Conservation (phyloP, 2,888 invertebrate species). For the Timema cristinae region DNA sequence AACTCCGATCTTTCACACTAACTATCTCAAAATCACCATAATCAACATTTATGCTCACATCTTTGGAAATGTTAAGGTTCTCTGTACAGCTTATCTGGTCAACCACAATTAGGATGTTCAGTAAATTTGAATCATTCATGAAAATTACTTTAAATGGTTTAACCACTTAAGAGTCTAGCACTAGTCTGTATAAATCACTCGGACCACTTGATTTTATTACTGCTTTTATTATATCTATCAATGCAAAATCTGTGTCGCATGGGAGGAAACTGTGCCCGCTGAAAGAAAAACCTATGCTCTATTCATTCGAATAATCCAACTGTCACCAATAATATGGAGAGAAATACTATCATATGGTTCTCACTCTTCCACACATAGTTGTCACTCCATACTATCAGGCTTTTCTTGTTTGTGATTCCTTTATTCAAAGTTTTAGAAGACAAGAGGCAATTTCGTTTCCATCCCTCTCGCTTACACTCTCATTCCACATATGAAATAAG, state of each 20-base stretch:
- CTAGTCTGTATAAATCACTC: neutral
- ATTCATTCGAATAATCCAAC: neutral
- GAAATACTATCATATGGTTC: constrained; percentile 7
- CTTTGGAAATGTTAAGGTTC: constrained; percentile 6
- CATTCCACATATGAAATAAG: constrained; percentile 34
- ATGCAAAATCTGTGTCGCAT: constrained; percentile 7
- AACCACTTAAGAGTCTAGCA: neutral
- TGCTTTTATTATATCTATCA: neutral
- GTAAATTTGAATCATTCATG: neutral
- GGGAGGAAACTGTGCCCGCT: neutral
- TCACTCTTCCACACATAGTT: neutral
- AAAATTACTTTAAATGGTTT: constrained; percentile 8
- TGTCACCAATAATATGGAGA: neutral
- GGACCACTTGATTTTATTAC: neutral
- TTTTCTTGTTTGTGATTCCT: too few relatives aligned
- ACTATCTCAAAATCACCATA: neutral
- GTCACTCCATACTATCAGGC: constrained; percentile 8
- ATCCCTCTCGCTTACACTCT: constrained; percentile 34
- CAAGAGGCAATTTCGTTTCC: constrained; percentile 32
- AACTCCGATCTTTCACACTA: neutral
- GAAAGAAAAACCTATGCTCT: neutral
- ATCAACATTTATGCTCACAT: neutral
- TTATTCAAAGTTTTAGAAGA: constrained; percentile 3
- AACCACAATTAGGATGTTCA: neutral
- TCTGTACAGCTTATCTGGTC: neutral